A percentile compares a stretch with the other conserved stretches of the same genome.
Conservation (phyloP, 2,113 vertebrate species). For the Phaetusa simplex region DNA sequence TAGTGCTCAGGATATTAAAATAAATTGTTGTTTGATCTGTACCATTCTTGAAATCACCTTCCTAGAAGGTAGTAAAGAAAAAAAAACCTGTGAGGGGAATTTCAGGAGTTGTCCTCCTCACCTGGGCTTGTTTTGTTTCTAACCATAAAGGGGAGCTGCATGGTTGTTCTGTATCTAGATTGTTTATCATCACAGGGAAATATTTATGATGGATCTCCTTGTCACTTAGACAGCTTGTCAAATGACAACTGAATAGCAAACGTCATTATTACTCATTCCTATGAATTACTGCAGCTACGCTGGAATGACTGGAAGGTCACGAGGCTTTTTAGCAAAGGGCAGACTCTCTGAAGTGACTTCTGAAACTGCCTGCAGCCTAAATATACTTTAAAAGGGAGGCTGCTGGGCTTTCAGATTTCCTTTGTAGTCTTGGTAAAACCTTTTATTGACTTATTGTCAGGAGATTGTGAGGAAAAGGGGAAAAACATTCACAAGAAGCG, state of each 20-base stretch:
- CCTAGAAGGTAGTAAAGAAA: neutral
- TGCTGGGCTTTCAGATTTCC: neutral
- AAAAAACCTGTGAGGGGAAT: neutral
- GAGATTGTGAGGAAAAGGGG: neutral
- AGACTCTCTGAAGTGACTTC: slow-evolving; percentile 1
- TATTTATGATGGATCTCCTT: neutral
- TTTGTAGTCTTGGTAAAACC: neutral
- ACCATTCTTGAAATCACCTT: neutral
- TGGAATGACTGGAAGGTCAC: neutral
- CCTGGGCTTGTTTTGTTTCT: neutral
- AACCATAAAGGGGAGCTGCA: neutral
- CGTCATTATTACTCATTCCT: neutral
- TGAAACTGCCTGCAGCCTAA: neutral
- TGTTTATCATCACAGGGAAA: neutral
- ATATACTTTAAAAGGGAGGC: neutral
- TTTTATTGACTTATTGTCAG: slow-evolving; percentile 20
- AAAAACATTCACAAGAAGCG: neutral
- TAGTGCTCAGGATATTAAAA: neutral
- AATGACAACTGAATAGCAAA: neutral
- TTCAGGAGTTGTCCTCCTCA: neutral
- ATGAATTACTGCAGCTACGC: neutral
- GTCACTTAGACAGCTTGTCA: neutral
- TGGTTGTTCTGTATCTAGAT: neutral
- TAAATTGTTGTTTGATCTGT: neutral
- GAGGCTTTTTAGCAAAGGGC: slow-evolving; percentile 1